Evolutionary conservation across 1,140 invertebrate genomes (phyloP).

Genomic region (Bactericera cockerelli): DNA sequence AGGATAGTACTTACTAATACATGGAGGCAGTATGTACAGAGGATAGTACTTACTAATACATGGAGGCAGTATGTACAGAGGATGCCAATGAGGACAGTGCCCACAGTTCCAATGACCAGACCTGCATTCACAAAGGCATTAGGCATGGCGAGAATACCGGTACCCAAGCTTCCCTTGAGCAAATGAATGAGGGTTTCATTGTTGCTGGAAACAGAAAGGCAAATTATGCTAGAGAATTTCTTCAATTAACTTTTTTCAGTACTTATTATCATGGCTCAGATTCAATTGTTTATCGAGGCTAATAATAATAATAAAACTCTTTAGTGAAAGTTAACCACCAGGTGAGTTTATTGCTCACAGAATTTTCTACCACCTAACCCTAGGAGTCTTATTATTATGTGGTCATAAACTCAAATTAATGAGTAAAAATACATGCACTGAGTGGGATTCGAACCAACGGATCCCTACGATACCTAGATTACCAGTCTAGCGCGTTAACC

Average conservation of each 20-base stretch:
- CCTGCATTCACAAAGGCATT: constrained; percentile 54
- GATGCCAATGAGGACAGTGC: constrained; percentile 40
- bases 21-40: constrained; percentile 49
- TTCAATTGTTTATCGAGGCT: background rate
- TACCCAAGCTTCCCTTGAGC: constrained; percentile 56
- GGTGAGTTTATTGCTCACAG: too few relatives aligned
- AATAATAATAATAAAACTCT: too few relatives aligned
- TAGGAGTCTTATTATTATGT: too few relatives aligned
- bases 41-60: constrained; percentile 38
- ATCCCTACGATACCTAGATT: too few relatives aligned
- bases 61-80: constrained; percentile 49
- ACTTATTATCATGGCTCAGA: background rate
- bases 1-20: constrained; percentile 42
- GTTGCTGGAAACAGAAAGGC: constrained; percentile 34
- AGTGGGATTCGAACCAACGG: too few relatives aligned
- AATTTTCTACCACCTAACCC: too few relatives aligned
- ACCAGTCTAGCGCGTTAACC: too few relatives aligned
- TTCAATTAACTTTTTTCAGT: background rate
- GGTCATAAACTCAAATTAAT: too few relatives aligned
- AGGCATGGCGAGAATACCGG: constrained; percentile 68
- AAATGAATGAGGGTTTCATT: constrained; percentile 48
- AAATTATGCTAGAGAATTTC: background rate
- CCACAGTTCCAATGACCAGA: constrained; percentile 38
- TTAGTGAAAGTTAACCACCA: too few relatives aligned
- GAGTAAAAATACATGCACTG: too few relatives aligned